Base-by-base conservation (phyloP, 30 jellyfish, hydroid and myxozoan species). In the Catostylus mosaicus region DNA sequence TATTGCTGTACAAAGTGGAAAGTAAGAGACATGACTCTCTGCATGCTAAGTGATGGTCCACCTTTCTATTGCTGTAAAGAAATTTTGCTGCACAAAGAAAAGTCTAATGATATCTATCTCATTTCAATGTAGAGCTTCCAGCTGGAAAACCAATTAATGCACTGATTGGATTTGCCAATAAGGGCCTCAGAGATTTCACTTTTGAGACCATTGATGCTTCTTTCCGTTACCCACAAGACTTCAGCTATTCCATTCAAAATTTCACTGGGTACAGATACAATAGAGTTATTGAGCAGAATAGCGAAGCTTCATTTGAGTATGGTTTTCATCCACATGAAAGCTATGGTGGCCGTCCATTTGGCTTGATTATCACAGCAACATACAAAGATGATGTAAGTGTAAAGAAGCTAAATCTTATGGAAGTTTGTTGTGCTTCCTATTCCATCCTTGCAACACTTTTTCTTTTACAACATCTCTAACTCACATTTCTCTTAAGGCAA, bases 261-360 rank as follows among this genome's bases (percentile, higher is more conserved):
- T 90, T 90, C 89, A 90, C 97, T 90, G 97, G 93, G 36, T 83
- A 64, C 59, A 85, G 83, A 34, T 90, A 90, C 89, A 84, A 84
- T 78, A 35, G 83, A 37, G 32, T 85, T 12, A 83, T 90, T 40
- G 82, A 77, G 32, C 90, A 85, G 29, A 89, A 85, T 45, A 66
- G 70, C 2, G 97, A 90, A 70, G 97, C 93, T 19, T 40, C 96
- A 10, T 90, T 90, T 78, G 88, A 84, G 59, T 90, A 90, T 73
- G 89, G 85, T 18, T 90, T 90, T 37, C 96, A 83, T 64, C 97
- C 97, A 16, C 97, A 90, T 71, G 97, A 90, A 43, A 83, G 96
- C 69, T 90, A 90, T 60, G 97, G 97, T 27, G 97, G 97, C 3
- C 85, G 97, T 8, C 97, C 97, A 16, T 90, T 90, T 70, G 97